phyloP scores from a whole-genome alignment of 1,140 invertebrate species.

The Sycophila sp. region DNA sequence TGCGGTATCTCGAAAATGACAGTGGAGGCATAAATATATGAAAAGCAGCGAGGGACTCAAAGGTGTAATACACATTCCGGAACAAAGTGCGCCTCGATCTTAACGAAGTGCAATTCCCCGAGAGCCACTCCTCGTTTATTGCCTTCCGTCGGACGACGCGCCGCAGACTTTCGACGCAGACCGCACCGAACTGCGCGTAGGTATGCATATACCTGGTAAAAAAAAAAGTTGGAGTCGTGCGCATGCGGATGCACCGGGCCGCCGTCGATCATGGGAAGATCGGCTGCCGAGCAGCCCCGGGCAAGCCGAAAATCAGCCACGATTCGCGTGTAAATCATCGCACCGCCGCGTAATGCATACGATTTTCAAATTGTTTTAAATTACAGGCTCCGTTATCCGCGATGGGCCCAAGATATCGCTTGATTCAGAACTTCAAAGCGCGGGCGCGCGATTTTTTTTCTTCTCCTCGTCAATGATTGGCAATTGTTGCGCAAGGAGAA shows the following conservation, averaged over 20 bases:
- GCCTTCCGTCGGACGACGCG: too few relatives aligned
- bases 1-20: too few relatives aligned
- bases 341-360: slow-evolving; percentile 1
- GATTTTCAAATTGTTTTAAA: slow-evolving; percentile 49
- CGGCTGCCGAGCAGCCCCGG: background rate
- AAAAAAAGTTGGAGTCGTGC: too few relatives aligned
- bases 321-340: slow-evolving; percentile 19
- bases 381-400: slow-evolving; percentile 35
- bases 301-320: background rate
- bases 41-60: too few relatives aligned
- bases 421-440: background rate
- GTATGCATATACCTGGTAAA: too few relatives aligned
- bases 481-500: background rate
- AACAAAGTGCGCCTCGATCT: too few relatives aligned
- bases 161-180: too few relatives aligned
- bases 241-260: background rate
- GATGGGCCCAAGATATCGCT: background rate
- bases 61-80: too few relatives aligned
- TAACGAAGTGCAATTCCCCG: too few relatives aligned
- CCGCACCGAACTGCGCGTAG: too few relatives aligned
- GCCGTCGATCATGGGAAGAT: background rate
- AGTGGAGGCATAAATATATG: too few relatives aligned
- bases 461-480: background rate
- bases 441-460: background rate
- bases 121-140: too few relatives aligned